These are phyloP conservation scores for Phalanger gymnotis DNA, from an alignment of 2,797 vertebrate genomes.

Conservation along the genomic window DNA sequence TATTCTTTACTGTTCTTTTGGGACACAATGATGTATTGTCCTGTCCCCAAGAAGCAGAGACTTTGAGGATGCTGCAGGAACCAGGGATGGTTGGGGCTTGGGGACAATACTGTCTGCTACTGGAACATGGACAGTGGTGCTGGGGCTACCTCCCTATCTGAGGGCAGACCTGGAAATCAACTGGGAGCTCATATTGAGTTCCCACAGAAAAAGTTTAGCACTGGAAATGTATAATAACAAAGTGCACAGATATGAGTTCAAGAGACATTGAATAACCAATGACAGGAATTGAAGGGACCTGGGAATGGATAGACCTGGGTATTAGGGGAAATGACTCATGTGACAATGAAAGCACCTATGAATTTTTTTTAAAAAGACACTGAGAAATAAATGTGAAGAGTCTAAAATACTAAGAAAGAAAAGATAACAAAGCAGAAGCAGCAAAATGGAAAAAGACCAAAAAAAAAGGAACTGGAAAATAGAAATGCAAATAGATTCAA, in stretches of 20 bases:
- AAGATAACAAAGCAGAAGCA: not conserved
- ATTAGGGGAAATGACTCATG: not conserved
- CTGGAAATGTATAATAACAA: not conserved
- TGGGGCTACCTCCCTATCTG: not conserved
- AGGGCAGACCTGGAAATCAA: not conserved
- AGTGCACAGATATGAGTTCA: not conserved
- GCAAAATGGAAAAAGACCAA: not conserved
- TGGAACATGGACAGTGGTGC: not conserved
- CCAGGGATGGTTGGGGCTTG: not conserved
- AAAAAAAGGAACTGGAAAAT: not conserved
- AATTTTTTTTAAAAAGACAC: not conserved
- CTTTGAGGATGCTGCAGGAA: not conserved
- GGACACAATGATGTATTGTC: not conserved
- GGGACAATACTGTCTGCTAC: not conserved
- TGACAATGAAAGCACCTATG: not conserved
- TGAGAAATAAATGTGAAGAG: not conserved
- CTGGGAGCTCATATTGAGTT: not conserved
- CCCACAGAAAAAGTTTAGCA: not conserved
- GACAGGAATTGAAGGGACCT: not conserved
- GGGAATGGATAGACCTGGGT: not conserved
- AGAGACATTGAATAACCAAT: not conserved
- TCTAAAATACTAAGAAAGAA: not conserved
- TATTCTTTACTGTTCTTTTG: not conserved
- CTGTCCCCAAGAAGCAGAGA: not conserved
- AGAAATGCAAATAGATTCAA: conserved; percentile 6